A percentile compares a stretch with the other conserved stretches of the same genome.
Evolutionary conservation across 2,113 vertebrate species (phyloP).

Genomic region (Nannobrachium achirus): DNA sequence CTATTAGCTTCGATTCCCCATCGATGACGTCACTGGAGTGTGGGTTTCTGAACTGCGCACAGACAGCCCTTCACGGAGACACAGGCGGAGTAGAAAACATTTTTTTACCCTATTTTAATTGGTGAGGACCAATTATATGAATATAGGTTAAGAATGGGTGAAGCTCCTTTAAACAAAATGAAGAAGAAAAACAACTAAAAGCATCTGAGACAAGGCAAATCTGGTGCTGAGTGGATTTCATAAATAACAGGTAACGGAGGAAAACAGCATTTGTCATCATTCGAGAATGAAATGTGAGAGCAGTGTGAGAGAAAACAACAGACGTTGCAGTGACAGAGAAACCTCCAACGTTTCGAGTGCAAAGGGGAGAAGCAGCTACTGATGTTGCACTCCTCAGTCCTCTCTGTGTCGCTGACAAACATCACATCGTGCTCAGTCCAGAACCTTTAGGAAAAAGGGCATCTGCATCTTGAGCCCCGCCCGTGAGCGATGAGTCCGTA

Average conservation of each 20-base stretch:
- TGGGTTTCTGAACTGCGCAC: no score
- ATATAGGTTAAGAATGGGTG: no score
- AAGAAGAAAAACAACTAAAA: not conserved
- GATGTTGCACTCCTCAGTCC: conserved; percentile 11
- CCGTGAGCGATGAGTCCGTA: not conserved
- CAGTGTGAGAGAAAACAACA: conserved; percentile 44
- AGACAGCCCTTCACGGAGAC: no score
- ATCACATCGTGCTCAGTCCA: conserved; percentile 2
- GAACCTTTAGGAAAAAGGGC: conserved; percentile 5
- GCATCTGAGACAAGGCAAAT: conserved; percentile 46
- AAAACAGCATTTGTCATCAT: conserved; percentile 16
- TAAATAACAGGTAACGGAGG: not conserved
- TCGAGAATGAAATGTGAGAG: conserved; percentile 36
- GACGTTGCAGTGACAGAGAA: conserved; percentile 28
- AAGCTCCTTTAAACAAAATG: no score
- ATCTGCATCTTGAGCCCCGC: conserved; percentile 18
- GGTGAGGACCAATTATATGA: no score
- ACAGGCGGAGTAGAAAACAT: no score
- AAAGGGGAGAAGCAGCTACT: conserved; percentile 14
- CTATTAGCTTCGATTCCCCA: no score
- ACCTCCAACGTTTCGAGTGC: not conserved
- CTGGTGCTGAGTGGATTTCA: not conserved
- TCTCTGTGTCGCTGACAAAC: conserved; percentile 1
- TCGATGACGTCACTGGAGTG: no score
- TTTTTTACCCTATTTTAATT: no score